Evolutionary conservation across 2,888 invertebrate genomes (phyloP).

Genomic region (Diadegma fenestrale): DNA sequence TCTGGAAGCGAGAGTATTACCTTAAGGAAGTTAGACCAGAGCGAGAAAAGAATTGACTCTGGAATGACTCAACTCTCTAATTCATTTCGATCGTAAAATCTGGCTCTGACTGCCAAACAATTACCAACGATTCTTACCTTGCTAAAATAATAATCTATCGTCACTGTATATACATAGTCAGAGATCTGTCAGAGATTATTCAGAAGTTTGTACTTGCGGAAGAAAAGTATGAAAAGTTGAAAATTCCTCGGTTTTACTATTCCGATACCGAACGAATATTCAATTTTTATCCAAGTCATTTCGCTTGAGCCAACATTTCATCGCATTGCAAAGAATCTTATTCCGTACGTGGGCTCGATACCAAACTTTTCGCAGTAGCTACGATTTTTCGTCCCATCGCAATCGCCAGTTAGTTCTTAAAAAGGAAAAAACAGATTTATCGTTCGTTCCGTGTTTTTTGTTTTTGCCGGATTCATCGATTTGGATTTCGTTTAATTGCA

Average conservation of each 20-base stretch:
- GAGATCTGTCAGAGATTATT: conserved; percentile 47
- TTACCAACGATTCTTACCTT: conserved; percentile 6
- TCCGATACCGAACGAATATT: conserved; percentile 42
- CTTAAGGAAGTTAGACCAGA: no score
- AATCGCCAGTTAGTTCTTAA: conserved; percentile 5
- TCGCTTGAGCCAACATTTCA: not conserved
- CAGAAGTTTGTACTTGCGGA: conserved; percentile 64
- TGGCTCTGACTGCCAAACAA: conserved; percentile 19
- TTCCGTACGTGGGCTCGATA: not conserved
- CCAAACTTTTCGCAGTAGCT: not conserved
- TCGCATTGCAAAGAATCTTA: not conserved
- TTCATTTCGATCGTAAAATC: not conserved
- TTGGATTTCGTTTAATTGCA: not conserved
- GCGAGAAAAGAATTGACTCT: no score
- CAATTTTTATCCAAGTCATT: not conserved
- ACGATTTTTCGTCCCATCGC: conserved; percentile 32
- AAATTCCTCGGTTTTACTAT: conserved; percentile 54
- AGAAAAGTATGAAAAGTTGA: conserved; percentile 2
- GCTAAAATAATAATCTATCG: conserved; percentile 25
- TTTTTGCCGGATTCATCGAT: conserved; percentile 39
- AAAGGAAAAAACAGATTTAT: conserved; percentile 4
- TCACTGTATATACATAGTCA: conserved; percentile 58
- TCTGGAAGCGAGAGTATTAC: no score
- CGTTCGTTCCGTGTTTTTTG: conserved; percentile 25
- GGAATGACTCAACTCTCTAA: no score